Evolutionary conservation across 2,888 invertebrate genomes (phyloP), one percentile per base, ranked within the genome.

Genomic region (Idaea dimidiata): DNA sequence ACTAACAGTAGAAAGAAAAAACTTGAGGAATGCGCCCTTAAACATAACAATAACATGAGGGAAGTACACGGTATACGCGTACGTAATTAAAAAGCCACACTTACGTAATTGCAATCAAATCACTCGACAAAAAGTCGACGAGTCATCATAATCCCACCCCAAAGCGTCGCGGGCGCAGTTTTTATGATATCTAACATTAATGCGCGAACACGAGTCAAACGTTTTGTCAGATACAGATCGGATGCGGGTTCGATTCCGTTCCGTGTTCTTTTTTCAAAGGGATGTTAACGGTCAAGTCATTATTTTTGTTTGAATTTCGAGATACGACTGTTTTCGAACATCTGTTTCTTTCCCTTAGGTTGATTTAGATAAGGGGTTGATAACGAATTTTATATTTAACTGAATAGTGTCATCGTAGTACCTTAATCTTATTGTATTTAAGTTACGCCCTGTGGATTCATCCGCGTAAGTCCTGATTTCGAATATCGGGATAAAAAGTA

Each of bases 231-330:
- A 90, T 90, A 90, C 74, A 69, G 79, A 90, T 91, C 91, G 69
- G 71, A 88, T 90, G 88, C 90, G 91, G 90, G 90, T 84, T 84
- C 70, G 79, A 84, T 79, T 79, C 82, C 74, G 72, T 71, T 71
- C 70, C 68, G 69, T 70, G 72, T 71, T 66, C 70, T 67, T 73
- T 73, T 72, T 68, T 66, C 70, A 60, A 66, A 60, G 71, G 66
- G 72, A 60, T 56, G 61, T 57, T 58, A 71, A 72, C 71, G 70
- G 71, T 71, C 75, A 73, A 71, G 69, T 64, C 82, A 85, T 84
- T 84, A 85, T 76, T 71, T 59, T 53, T 54, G 57, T 60, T 59
- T 71, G 73, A 70, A 66, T 64, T 60, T 63, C 16, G 54, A 67
- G 66, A 69, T 66, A n/a, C 18, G 54, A 53, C 24, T 43, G 43